These are phyloP conservation scores for Epinephelus coioides DNA, from an alignment of 2,797 vertebrate species.

Conservation along the genomic window DNA sequence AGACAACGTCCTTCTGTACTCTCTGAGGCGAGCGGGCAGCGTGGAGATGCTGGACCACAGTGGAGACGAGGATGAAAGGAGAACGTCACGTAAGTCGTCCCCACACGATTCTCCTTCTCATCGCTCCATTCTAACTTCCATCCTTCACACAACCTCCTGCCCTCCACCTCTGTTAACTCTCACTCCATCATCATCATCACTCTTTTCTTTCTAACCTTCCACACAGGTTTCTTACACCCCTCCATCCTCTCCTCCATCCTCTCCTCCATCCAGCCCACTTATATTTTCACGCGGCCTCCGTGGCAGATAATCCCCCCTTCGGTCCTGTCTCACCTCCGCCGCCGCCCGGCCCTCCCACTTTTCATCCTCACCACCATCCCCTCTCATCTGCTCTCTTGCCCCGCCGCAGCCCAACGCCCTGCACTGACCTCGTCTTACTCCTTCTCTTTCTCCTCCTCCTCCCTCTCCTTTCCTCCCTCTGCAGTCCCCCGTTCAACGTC, in stretches of 20 bases:
- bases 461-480: conserved; percentile 47
- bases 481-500: conserved; percentile 86
- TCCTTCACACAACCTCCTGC: background rate
- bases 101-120: background rate
- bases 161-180: conserved; percentile 27
- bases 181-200: conserved; percentile 33
- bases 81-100: conserved; percentile 78
- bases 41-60: conserved; percentile 91
- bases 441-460: conserved; percentile 45
- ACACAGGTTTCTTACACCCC: conserved; percentile 74
- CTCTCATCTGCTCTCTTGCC: conserved; percentile 70
- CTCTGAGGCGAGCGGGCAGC: conserved; percentile 80
- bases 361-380: conserved; percentile 82
- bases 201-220: conserved; percentile 61
- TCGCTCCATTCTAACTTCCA: conserved; percentile 3
- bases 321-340: conserved; percentile 69
- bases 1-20: conserved; percentile 89
- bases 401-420: conserved; percentile 41
- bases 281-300: conserved; percentile 72
- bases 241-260: conserved; percentile 77
- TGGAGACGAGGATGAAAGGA: conserved; percentile 89
- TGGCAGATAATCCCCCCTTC: conserved; percentile 76
- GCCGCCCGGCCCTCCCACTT: conserved; percentile 72
- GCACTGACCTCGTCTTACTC: conserved; percentile 71
- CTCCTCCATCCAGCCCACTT: conserved; percentile 77